Base-by-base conservation (phyloP, 2,888 invertebrate species). In the Aleiodes leptofemur region DNA sequence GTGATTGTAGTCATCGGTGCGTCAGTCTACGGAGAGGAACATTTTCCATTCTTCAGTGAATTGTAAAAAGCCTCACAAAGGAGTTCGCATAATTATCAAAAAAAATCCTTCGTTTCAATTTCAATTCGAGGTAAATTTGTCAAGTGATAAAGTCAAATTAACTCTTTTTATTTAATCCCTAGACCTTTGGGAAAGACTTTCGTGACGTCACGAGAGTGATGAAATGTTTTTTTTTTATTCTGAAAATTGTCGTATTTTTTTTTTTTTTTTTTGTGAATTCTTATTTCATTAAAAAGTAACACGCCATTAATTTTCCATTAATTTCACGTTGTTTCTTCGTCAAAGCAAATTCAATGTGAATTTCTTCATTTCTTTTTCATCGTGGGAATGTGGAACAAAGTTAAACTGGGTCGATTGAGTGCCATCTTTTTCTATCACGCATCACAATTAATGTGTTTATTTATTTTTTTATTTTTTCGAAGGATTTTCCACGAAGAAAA, bases 21-120 rank as follows among this genome's bases (percentile, higher is more conserved):
- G 78, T 82, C 80, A 80, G 82, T 80, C 80, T 78, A 80, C 83
- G 83, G 79, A 84, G 43, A 43, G 34, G 5, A 48, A 16, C n/a
- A 43, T 11, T 16, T 64, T 16, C 16, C 16, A 43, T 64, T 64
- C 4, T 48, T 14, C 14, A 34, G 34, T 48, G 16, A 50, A 70
- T 61, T 69, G 68, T 80, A 43, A 43, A 43, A 11, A 43, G 8
- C 9, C 16, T 48, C 43, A n/a, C 7, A 16, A 4, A 14, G n/a
- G 9, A 64, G 4, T 13, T 43, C 16, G 43, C 11, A 4, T 9
- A n/a, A 64, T 43, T 43, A 38, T 64, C 16, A n/a, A 64, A n/a
- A n/a, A n/a, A n/a, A n/a, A 48, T 64, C 0, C 4, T 43, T 55
- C 13, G 3, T 16, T 16, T 16, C 14, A n/a, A 8, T 55, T 55